A percentile compares a stretch with the other conserved stretches of the same genome.
Conservation (phyloP, 2,797 vertebrate genomes). For the Perodicticus potto region DNA sequence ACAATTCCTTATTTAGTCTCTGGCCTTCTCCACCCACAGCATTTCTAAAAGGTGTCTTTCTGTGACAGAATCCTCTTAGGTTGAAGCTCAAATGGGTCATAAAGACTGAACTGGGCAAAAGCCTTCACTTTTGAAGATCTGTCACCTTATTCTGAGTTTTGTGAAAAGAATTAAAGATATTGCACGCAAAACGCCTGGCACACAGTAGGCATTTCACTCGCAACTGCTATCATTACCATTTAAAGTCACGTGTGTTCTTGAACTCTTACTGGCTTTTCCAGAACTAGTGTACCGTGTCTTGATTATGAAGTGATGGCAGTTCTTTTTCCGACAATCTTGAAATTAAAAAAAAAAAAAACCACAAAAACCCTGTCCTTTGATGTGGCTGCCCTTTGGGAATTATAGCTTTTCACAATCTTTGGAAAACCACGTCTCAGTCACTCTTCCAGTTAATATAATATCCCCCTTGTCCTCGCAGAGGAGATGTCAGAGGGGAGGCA, state of each 20-base stretch:
- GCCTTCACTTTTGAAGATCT: not conserved
- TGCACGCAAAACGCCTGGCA: not conserved
- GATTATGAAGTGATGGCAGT: slow-evolving; percentile 42
- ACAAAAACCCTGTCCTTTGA: slow-evolving; percentile 8
- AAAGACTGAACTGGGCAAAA: not conserved
- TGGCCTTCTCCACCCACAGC: not conserved
- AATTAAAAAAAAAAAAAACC: not conserved
- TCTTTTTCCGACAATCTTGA: slow-evolving; percentile 38
- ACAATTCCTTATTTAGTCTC: not conserved
- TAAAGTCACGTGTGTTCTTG: not conserved
- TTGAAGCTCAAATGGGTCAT: not conserved
- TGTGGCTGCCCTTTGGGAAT: slow-evolving; percentile 35
- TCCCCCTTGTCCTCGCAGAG: slow-evolving; percentile 57
- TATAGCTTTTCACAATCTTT: slow-evolving; percentile 69
- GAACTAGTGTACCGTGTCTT: not conserved
- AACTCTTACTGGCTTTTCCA: not conserved
- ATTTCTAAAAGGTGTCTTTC: not conserved
- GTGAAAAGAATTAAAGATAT: not conserved
- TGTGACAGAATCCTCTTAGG: not conserved
- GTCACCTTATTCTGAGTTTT: not conserved
- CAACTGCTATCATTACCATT: not conserved
- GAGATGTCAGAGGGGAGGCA: slow-evolving; percentile 33
- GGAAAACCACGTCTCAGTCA: slow-evolving; percentile 20
- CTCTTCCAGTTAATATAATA: slow-evolving; percentile 69
- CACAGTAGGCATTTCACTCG: not conserved